Evolutionary conservation across 2,888 invertebrate genomes (phyloP).

Genomic region (Callyntrura sp.): DNA sequence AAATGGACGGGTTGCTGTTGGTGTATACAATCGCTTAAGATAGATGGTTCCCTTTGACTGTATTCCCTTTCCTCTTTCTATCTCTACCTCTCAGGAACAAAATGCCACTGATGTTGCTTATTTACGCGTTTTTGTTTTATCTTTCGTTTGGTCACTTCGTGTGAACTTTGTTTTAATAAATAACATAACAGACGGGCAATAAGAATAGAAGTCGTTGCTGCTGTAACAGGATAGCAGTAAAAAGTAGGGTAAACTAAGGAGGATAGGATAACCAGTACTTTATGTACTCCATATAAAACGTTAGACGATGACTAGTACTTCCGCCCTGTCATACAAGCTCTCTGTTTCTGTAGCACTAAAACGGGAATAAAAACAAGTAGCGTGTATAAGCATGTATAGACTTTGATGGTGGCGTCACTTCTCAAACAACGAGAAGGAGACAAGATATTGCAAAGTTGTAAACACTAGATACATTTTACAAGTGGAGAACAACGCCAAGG

Average conservation of each 20-base stretch:
- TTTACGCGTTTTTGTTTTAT: neutral
- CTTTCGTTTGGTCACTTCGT: conserved; percentile 15
- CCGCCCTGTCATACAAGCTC: conserved; percentile 35
- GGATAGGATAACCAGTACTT: neutral
- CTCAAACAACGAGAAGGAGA: conserved; percentile 17
- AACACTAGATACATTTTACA: conserved; percentile 7
- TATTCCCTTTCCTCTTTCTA: neutral
- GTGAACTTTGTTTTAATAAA: conserved; percentile 18
- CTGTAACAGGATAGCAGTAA: neutral
- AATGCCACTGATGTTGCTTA: neutral
- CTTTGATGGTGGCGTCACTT: conserved; percentile 13
- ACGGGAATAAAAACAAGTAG: neutral
- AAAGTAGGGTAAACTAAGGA: neutral
- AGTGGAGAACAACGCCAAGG: neutral
- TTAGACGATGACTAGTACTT: neutral
- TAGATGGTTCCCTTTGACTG: neutral
- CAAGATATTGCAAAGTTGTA: conserved; percentile 15
- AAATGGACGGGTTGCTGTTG: neutral
- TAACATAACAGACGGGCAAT: neutral
- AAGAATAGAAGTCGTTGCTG: neutral
- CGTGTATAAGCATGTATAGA: neutral
- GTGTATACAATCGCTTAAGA: no score
- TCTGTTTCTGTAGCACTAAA: conserved; percentile 12
- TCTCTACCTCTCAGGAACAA: neutral
- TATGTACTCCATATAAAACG: neutral